Evolutionary conservation across 2,797 vertebrate genomes (phyloP).

Genomic region (Buceros bicornis): DNA sequence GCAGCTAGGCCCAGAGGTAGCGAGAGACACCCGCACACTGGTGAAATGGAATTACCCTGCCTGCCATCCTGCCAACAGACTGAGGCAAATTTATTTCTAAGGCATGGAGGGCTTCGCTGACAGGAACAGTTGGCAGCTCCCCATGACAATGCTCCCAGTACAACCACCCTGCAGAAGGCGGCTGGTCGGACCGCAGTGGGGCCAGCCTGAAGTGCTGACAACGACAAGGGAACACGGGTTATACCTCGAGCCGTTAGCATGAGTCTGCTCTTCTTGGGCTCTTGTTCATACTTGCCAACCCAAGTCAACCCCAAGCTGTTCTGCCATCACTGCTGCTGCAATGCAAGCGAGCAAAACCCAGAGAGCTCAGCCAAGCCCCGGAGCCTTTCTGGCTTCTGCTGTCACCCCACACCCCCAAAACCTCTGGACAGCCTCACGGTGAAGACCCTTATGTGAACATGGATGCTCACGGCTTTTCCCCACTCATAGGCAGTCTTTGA

Average conservation of each 20-base stretch:
- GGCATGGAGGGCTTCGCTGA: neutral
- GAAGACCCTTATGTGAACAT: neutral
- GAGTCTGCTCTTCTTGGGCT: neutral
- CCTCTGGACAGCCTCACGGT: neutral
- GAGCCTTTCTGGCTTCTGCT: neutral
- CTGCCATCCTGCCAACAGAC: neutral
- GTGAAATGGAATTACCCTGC: neutral
- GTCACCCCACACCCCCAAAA: neutral
- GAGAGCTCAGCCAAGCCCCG: neutral
- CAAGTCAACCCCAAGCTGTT: neutral
- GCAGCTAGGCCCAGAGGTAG: neutral
- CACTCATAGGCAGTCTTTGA: neutral
- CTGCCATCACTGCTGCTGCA: neutral
- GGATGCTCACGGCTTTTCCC: neutral
- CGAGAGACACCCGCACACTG: neutral
- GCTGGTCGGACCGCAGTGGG: neutral
- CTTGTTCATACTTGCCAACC: slow-evolving; percentile 5
- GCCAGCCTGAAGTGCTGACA: neutral
- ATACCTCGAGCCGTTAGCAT: neutral
- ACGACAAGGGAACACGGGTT: neutral
- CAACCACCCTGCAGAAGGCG: neutral
- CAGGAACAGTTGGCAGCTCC: neutral
- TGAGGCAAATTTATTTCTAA: no score
- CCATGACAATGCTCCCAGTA: neutral
- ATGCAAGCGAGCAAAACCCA: neutral